Evolutionary conservation across 2,113 vertebrate genomes (phyloP), one percentile per base, ranked within the genome.

Genomic region (Mesocricetus auratus): DNA sequence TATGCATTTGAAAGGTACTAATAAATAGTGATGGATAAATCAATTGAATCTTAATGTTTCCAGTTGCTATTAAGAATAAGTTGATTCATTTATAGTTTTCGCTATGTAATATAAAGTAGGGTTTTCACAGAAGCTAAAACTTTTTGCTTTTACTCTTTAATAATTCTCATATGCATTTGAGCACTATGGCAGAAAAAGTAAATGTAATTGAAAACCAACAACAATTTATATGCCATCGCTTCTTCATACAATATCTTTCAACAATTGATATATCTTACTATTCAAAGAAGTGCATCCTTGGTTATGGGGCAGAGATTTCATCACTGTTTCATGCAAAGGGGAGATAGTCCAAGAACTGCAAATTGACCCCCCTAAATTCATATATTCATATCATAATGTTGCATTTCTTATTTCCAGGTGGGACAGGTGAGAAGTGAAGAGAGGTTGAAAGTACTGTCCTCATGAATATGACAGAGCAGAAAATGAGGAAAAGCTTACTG

Each of bases 381-480:
- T 36, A 22, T 47, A 22, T 86, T 66, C 42, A 50, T 22, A 3
- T 50, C 31, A 19, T 86, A 68, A 36, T 22, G 0, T 1, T 68
- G 5, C 3, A 17, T 45, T n/a, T 45, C 24, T 64, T 10, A 85
- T 45, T 62, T 64, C 16, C 7, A 29, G 9, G 42, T 60, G 22
- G n/a, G 26, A 62, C 5, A 47, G n/a, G 13, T 36, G 5, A 66
- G 2, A 53, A 8, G 21, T 53, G 8, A 73, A 42, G 33, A 64
- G 19, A 9, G 6, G 15, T 3, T 16, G 4, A 73, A 19, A 0
- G 1, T 64, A 12, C 4, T 64, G 9, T 7, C 6, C 1, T 74
- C 6, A 6, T 10, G 24, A 31, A 45, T 36, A 31, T 4, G 16
- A 36, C 29, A 60, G 19, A 17, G 17, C 7, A 29, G 31, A 71